These are phyloP conservation scores for Leiothrix lutea DNA, from an alignment of 2,113 vertebrate genomes.

Conservation along the genomic window DNA sequence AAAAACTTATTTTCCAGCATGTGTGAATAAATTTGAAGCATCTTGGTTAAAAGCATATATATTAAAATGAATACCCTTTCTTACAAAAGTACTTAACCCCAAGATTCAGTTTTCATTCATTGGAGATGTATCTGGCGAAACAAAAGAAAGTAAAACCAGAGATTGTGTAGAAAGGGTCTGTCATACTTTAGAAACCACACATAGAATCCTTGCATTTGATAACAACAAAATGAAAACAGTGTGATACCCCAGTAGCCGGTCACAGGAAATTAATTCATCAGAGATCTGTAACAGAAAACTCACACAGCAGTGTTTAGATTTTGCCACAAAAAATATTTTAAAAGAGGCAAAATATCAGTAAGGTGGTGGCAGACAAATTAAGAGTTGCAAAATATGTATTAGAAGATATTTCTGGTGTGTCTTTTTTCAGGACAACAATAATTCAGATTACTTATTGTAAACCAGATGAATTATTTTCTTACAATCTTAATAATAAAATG, in stretches of 20 bases:
- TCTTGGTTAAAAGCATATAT: not conserved
- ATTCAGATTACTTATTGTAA: not conserved
- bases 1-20: not conserved
- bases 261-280: not conserved
- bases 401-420: not conserved
- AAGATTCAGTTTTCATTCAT: not conserved
- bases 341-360: not conserved
- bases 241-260: rapidly evolving
- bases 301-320: not conserved
- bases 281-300: not conserved
- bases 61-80: not conserved
- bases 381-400: not conserved
- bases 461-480: not conserved
- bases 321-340: not conserved
- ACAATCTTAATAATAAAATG: not conserved
- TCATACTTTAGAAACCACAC: not conserved
- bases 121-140: not conserved
- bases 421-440: not conserved
- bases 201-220: not conserved
- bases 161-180: not conserved
- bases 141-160: not conserved
- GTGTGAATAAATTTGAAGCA: not conserved
- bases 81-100: not conserved
- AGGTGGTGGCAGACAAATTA: not conserved
- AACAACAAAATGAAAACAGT: not conserved